These are phyloP conservation scores for Drosophila oshimai DNA, from an alignment of 1,140 invertebrate genomes.

Conservation along the genomic window DNA sequence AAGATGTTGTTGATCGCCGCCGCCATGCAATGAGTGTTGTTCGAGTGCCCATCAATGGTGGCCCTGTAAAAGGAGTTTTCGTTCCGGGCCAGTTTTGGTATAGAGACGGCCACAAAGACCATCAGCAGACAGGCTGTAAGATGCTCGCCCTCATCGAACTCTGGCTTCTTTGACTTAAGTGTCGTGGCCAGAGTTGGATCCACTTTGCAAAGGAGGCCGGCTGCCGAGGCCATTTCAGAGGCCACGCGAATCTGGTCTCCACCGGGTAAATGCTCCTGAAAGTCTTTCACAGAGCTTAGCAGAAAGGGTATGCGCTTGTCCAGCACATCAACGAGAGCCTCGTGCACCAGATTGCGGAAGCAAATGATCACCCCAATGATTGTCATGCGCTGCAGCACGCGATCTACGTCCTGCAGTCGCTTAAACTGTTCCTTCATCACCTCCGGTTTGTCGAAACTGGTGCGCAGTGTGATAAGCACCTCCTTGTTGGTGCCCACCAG, in stretches of 20 bases:
- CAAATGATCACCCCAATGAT: conserved; percentile 99
- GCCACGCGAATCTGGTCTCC: conserved; percentile 96
- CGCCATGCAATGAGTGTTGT: conserved; percentile 99
- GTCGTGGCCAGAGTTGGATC: conserved; percentile 96
- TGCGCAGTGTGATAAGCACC: conserved; percentile 92
- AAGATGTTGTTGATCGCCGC: conserved; percentile 98
- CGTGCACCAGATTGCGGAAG: conserved; percentile 96
- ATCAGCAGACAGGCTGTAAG: conserved; percentile 96
- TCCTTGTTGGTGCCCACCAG: conserved; percentile 96
- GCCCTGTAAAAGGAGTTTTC: conserved; percentile 95
- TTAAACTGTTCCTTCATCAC: conserved; percentile 99
- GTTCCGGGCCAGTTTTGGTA: conserved; percentile 96
- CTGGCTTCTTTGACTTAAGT: conserved; percentile 93
- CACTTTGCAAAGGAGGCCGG: conserved; percentile 95
- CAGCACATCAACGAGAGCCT: conserved; percentile 96
- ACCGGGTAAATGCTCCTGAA: conserved; percentile 95
- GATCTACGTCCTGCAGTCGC: conserved; percentile 94
- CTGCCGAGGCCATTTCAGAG: conserved; percentile 98
- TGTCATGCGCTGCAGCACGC: conserved; percentile 97
- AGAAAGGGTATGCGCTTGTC: conserved; percentile 98
- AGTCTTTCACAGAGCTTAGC: conserved; percentile 96
- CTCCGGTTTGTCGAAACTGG: conserved; percentile 98
- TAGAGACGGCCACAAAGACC: conserved; percentile 99
- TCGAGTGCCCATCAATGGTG: conserved; percentile 96
- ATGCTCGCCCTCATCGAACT: conserved; percentile 94